Percentiles rank a stretch among this genome's conserved stretches.
These are phyloP conservation scores for Listronotus oregonensis DNA, from an alignment of 1,140 invertebrate genomes.

Conservation along the genomic window DNA sequence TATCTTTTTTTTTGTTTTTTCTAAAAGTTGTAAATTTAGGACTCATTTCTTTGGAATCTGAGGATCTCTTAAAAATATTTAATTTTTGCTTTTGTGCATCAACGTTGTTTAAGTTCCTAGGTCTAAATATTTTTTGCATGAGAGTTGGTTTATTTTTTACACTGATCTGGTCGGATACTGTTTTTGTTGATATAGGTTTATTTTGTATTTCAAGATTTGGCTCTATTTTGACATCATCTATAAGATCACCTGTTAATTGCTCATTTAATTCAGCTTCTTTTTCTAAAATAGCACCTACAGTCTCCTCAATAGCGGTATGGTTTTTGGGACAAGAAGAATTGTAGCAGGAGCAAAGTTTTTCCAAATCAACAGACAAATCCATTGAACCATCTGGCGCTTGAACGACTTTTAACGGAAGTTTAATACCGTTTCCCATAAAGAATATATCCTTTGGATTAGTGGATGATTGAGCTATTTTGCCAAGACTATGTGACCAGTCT, in stretches of 20 bases:
- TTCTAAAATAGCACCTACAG: slow-evolving; percentile 34
- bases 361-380: slow-evolving; percentile 41
- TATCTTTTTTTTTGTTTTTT: background rate
- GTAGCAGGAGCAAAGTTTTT: slow-evolving; percentile 44
- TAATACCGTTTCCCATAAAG: slow-evolving; percentile 43
- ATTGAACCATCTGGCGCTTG: slow-evolving; percentile 36
- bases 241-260: slow-evolving; percentile 19
- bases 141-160: no score
- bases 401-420: slow-evolving; percentile 41
- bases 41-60: slow-evolving; percentile 6
- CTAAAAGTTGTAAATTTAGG: background rate
- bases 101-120: background rate
- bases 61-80: slow-evolving; percentile 28
- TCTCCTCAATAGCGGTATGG: slow-evolving; percentile 33
- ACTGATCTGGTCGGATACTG: no score
- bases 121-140: background rate
- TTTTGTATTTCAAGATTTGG: no score
- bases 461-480: slow-evolving; percentile 32
- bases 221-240: slow-evolving; percentile 1
- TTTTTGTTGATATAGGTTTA: no score
- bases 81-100: slow-evolving; percentile 8
- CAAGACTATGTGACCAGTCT: slow-evolving; percentile 36
- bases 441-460: slow-evolving; percentile 34
- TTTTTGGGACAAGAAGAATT: slow-evolving; percentile 39
- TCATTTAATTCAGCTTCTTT: slow-evolving; percentile 39